Evolutionary conservation across 2,113 vertebrate species (phyloP), one percentile per base, ranked within the genome.

Genomic region (Tricholaema leucomelas): DNA sequence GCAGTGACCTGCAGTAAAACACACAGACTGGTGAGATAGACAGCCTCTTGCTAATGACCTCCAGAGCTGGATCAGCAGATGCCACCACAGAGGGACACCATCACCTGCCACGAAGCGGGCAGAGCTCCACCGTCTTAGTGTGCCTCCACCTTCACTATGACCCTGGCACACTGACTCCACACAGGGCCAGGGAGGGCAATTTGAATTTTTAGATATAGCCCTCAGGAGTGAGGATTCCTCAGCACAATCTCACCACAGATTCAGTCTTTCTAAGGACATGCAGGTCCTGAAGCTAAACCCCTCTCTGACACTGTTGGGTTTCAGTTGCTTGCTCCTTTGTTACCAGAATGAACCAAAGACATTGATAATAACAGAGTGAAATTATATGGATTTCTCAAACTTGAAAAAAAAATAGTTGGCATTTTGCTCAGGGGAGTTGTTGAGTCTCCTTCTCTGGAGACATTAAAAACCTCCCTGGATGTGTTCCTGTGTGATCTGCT

Each of bases 1-100:
- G 42, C 90, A 78, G 38, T 91, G 90, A 78, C 82, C 92, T 95
- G 91, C 69, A 90, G 70, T 71, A 79, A 93, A 76, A 85, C 38
- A 52, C 78, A 70, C 7, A 58, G 87, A 60, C 79, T 91, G 56
- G 46, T 85, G 71, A 82, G 87, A 91, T 91, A 71, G 1, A 0
- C 66, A 82, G 35, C 8, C 1, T 80, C 69, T 77, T 77, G 38
- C 48, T 91, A 78, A 90, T 60, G 85, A 91, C 64, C 71, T 89
- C 90, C 72, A 33, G 25, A 72, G 70, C 71, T 65, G 85, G 88
- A 80, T 88, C 88, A 90, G 76, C 66, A 88, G 83, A 67, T 84
- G 83, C 50, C 83, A 78, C 74, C 27, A 11, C 36, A 27, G 67
- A 44, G 72, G 77, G 63, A 81, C 71, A 73, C 38, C 46, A 30